A percentile compares a stretch with the other conserved stretches of the same genome.
Evolutionary conservation across 2,113 vertebrate species (phyloP).

Genomic region (Rhinoderma darwinii): DNA sequence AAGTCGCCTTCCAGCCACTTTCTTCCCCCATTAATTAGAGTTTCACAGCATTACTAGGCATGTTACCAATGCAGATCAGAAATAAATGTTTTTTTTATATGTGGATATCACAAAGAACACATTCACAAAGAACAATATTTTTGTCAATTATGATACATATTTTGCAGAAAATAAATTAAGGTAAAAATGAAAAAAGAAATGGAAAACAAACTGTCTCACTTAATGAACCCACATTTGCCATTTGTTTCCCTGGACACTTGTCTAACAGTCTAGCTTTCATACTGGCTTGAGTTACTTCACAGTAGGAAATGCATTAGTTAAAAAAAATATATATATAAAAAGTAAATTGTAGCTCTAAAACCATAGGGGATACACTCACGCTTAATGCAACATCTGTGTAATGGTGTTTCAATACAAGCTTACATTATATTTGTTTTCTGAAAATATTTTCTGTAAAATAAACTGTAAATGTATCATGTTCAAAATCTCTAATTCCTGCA

Average conservation of each 20-base stretch:
- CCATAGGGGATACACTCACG: constrained; percentile 34
- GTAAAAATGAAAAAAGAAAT: not conserved
- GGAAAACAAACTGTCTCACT: not conserved
- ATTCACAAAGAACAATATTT: not conserved
- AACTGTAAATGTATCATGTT: not conserved
- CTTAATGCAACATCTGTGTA: constrained; percentile 48
- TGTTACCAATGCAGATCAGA: not conserved
- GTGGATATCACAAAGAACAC: not conserved
- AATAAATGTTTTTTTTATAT: not conserved
- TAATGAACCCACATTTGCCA: not conserved
- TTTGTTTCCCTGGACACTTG: constrained; percentile 25
- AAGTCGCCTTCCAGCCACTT: not conserved
- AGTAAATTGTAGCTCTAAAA: constrained; percentile 28
- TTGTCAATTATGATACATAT: not conserved
- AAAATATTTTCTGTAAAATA: not conserved
- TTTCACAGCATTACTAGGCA: too few relatives aligned
- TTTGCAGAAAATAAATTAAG: not conserved
- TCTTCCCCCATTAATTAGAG: not conserved
- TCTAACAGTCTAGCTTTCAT: constrained; percentile 25
- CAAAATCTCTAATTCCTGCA: not conserved
- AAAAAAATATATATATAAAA: constrained; percentile 41
- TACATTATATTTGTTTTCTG: constrained; percentile 1
- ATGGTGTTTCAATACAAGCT: not conserved
- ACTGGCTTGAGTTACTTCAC: constrained; percentile 24
- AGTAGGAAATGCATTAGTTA: constrained; percentile 56